Percentiles rank a stretch among this genome's conserved stretches.
These are phyloP conservation scores for Tenthredo distinguenda DNA, from an alignment of 2,888 invertebrate genomes.

Conservation along the genomic window DNA sequence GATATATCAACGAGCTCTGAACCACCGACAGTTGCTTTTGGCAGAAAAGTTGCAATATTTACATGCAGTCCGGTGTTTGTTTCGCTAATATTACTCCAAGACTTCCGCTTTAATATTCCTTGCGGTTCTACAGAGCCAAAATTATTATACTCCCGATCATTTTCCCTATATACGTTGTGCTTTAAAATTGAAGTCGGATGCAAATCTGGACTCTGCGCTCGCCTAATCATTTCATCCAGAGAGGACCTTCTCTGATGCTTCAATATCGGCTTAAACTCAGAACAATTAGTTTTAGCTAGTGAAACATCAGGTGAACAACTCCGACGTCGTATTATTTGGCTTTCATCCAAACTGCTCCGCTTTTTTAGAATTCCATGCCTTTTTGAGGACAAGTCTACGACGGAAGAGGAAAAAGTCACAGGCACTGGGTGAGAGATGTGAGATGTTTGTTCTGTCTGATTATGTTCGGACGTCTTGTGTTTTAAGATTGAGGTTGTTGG, in stretches of 20 bases:
- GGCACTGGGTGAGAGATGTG: slow-evolving; percentile 80
- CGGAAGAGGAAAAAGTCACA: slow-evolving; percentile 90
- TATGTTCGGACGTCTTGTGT: slow-evolving; percentile 80
- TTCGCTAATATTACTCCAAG: slow-evolving; percentile 82
- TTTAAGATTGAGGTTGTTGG: slow-evolving; percentile 82
- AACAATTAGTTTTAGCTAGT: slow-evolving; percentile 80
- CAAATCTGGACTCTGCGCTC: slow-evolving; percentile 83
- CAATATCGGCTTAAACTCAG: slow-evolving; percentile 84
- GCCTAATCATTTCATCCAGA: slow-evolving; percentile 84
- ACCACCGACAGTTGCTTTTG: slow-evolving; percentile 81
- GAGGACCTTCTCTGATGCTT: slow-evolving; percentile 86
- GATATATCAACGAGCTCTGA: slow-evolving; percentile 81
- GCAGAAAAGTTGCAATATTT: slow-evolving; percentile 85
- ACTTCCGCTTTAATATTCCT: slow-evolving; percentile 89
- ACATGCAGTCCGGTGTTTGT: slow-evolving; percentile 83
- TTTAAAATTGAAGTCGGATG: slow-evolving; percentile 85
- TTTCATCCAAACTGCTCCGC: slow-evolving; percentile 90
- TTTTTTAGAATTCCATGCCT: slow-evolving; percentile 91
- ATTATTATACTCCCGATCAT: slow-evolving; percentile 82
- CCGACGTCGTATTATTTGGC: slow-evolving; percentile 84
- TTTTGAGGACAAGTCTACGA: slow-evolving; percentile 84
- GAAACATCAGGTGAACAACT: slow-evolving; percentile 87
- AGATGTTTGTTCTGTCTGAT: slow-evolving; percentile 71
- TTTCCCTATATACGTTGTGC: slow-evolving; percentile 84
- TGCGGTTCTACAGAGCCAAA: slow-evolving; percentile 86